These are phyloP conservation scores for Myodes glareolus DNA, from an alignment of 2,113 vertebrate genomes.

Conservation along the genomic window DNA sequence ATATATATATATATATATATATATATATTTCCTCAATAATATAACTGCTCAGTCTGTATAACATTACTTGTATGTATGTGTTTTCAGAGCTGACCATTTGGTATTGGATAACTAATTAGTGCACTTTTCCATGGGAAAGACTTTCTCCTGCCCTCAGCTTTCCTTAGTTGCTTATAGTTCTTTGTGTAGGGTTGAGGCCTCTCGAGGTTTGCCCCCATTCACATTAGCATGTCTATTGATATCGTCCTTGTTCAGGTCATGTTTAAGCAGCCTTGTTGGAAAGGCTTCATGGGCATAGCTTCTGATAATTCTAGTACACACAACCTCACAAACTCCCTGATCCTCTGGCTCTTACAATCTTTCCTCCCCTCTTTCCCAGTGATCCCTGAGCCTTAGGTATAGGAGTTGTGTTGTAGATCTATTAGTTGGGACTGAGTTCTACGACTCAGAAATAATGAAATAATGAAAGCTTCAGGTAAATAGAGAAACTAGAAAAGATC, in stretches of 20 bases:
- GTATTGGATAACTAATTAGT: neutral
- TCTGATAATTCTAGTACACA: neutral
- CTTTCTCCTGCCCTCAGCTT: neutral
- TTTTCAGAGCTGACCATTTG: neutral
- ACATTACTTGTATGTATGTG: neutral
- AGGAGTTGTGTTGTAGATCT: neutral
- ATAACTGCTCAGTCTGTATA: neutral
- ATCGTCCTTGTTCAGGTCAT: neutral
- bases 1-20: no score
- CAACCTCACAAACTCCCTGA: neutral
- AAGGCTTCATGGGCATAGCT: neutral
- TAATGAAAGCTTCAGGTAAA: neutral
- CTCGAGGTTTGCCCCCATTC: neutral
- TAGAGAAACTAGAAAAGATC: neutral
- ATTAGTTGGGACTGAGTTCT: neutral
- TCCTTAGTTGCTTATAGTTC: neutral
- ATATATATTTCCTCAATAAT: no score
- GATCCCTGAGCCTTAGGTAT: neutral
- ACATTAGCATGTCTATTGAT: neutral
- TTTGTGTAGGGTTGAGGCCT: neutral
- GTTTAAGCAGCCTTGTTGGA: neutral
- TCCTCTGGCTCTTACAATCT: neutral
- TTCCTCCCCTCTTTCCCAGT: neutral
- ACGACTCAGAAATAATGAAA: neutral
- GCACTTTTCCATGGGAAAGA: neutral